Evolutionary conservation across 2,113 vertebrate genomes (phyloP), one percentile per base, ranked within the genome.

Genomic region (Telmatochromis brachygnathus): DNA sequence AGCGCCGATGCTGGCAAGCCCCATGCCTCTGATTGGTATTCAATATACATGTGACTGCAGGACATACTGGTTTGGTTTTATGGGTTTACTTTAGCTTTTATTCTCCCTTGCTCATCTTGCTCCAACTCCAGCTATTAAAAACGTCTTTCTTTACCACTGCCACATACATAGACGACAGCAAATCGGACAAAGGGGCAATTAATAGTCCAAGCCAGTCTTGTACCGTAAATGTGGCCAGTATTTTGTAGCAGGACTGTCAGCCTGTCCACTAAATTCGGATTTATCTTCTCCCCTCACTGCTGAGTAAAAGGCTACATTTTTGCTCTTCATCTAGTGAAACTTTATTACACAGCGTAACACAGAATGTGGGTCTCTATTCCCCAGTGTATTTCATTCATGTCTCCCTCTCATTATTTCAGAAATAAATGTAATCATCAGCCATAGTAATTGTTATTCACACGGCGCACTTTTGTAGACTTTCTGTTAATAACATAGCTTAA

Each of bases 11-110:
- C 96, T 96, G 96, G 96, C 95, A 96, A 97, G 93, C 95, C 84
- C 95, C 88, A 85, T 89, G 95, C 94, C 96, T 97, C 97, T 97
- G 97, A 98, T 98, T 98, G 97, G 97, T 98, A 98, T 98, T 98
- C 98, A 97, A 88, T 96, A 96, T 97, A 97, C 97, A 98, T 96
- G 97, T 97, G 96, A 98, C 96, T 97, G 97, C 96, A 96, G 97
- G 97, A 98, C 96, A 96, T 96, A 96, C 92, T 94, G 93, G 96
- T 96, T 92, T 89, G 86, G 89, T 89, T 85, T 84, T 82, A 49
- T 35, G 79, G 82, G 55, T 91, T 91, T 58, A 77, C 26, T 56
- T 55, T 33, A 51, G 80, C 68, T 84, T 26, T 83, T 28, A 45
- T 81, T 79, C 60, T 84, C 28, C 9, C 82, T 84, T 88, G 87